phyloP scores from a whole-genome alignment of 92 coral and sea anemone genomes.

The Parazoanthus swiftii region DNA sequence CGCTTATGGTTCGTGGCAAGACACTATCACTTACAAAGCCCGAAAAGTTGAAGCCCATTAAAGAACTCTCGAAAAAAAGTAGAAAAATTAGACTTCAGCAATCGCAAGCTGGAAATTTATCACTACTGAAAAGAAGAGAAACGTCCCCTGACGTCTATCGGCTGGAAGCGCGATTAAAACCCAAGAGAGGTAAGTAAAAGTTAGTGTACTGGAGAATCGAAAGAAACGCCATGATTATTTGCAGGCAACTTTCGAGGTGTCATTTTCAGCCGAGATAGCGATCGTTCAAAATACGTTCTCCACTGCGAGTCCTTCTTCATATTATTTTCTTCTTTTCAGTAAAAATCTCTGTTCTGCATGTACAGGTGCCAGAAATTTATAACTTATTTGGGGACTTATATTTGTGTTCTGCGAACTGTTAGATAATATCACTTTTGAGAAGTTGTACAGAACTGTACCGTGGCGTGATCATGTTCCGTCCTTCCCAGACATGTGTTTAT shows the following conservation, averaged over 20 bases:
- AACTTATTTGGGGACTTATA: neutral
- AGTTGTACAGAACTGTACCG: neutral
- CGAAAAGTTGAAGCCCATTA: constrained; percentile 58
- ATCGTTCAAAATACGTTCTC: constrained; percentile 20
- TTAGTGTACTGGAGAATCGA: constrained; percentile 25
- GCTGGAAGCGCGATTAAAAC: constrained; percentile 73
- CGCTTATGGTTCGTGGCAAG: constrained; percentile 78
- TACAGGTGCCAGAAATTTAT: neutral
- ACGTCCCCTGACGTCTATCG: constrained; percentile 81
- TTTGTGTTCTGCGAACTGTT: neutral
- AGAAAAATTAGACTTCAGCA: constrained; percentile 85
- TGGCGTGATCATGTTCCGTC: constrained; percentile 13
- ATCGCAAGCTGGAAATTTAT: constrained; percentile 77
- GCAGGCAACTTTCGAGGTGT: constrained; percentile 17
- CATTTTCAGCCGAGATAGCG: constrained; percentile 15
- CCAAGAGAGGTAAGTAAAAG: constrained; percentile 78
- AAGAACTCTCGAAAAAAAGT: constrained; percentile 77
- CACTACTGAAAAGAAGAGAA: constrained; percentile 75
- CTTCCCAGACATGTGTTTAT: constrained; percentile 12
- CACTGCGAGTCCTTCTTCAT: neutral
- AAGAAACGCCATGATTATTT: constrained; percentile 34
- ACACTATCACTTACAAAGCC: constrained; percentile 71
- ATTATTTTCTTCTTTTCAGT: neutral
- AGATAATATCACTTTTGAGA: neutral
- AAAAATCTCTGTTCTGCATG: neutral